These are phyloP conservation scores for Cnemophilus loriae DNA, from an alignment of 2,113 vertebrate genomes.

Conservation along the genomic window DNA sequence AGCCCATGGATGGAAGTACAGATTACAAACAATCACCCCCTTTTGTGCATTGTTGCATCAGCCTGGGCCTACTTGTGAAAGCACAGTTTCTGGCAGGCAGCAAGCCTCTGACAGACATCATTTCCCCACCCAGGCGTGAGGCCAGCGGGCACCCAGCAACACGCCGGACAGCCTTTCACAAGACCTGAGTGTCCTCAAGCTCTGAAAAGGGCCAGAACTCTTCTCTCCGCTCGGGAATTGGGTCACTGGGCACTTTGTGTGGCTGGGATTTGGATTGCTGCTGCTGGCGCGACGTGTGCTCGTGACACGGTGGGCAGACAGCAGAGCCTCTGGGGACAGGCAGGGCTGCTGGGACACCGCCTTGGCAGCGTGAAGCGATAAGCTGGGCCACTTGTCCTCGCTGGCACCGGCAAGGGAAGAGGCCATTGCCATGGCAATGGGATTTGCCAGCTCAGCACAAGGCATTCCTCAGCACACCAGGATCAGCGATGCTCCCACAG, in stretches of 20 bases:
- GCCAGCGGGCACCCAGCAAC: neutral
- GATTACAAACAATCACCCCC: neutral
- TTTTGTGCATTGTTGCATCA: neutral
- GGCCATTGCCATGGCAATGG: neutral
- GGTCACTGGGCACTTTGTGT: constrained; percentile 24
- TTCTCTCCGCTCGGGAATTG: neutral
- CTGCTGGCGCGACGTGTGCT: neutral
- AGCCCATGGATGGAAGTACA: neutral
- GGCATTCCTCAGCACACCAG: neutral
- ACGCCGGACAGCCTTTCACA: neutral
- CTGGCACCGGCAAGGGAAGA: neutral
- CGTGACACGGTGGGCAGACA: neutral
- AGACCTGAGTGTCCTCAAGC: neutral
- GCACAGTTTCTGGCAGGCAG: neutral
- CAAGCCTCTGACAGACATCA: neutral
- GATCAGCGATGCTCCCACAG: neutral
- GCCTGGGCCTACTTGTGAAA: neutral
- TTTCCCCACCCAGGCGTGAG: neutral
- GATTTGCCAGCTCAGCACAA: neutral
- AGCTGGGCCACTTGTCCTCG: neutral
- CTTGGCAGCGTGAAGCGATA: accelerated
- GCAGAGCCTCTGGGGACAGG: neutral
- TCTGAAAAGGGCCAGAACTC: neutral
- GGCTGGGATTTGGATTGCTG: accelerated
- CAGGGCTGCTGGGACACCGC: neutral